Conservation (phyloP, 1,140 invertebrate species). For the Luehdorfia chinensis region DNA sequence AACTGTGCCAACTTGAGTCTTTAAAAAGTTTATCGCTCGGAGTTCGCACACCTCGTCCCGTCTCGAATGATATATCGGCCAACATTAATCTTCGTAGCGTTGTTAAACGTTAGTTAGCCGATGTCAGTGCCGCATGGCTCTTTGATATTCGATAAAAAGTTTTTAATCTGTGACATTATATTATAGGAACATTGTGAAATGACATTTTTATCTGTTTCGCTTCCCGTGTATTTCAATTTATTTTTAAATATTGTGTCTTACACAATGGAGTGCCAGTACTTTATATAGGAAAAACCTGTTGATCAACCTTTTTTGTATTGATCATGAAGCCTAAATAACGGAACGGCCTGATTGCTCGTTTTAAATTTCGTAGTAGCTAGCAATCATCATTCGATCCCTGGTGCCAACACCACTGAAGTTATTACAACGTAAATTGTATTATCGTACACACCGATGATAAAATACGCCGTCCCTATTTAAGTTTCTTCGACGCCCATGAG, state of each 20-base stretch:
- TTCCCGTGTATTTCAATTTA: too few species aligned
- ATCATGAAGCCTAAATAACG: too few species aligned
- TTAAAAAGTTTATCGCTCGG: conserved; percentile 71
- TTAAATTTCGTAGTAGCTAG: too few species aligned
- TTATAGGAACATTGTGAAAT: conserved; percentile 12
- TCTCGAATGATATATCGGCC: conserved; percentile 57
- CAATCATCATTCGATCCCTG: not conserved
- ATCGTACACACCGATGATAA: too few species aligned
- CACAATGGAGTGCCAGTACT: too few species aligned
- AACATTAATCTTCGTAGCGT: conserved; percentile 55
- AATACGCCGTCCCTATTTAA: too few species aligned
- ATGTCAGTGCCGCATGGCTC: conserved; percentile 23
- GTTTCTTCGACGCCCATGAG: not conserved
- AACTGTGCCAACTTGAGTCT: conserved; percentile 58
- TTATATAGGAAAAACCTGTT: too few species aligned
- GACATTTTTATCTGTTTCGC: conserved; percentile 13
- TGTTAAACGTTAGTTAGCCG: conserved; percentile 45
- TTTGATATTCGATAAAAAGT: conserved; percentile 27
- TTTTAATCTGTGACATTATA: conserved; percentile 25
- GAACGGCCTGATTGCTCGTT: too few species aligned
- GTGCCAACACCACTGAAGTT: too few species aligned
- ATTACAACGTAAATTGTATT: too few species aligned
- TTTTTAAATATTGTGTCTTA: too few species aligned
- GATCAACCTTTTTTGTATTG: too few species aligned
- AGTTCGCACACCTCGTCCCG: conserved; percentile 57